Conservation (phyloP, 2,113 vertebrate species). For the Cyanoramphus novaezelandiae region DNA sequence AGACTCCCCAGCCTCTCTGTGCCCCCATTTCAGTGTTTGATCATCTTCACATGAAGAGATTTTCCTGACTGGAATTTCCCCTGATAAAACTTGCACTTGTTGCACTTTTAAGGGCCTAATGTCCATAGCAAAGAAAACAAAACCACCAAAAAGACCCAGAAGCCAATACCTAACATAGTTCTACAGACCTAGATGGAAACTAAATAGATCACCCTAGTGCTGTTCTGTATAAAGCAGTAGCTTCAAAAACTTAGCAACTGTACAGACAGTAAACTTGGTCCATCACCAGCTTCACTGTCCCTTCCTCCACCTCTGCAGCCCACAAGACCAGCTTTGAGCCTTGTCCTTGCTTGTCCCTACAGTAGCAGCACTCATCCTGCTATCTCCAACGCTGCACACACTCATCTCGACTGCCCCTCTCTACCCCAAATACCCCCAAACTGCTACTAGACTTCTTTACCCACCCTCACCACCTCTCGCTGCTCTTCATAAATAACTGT, state of each 20-base stretch:
- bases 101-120: not conserved
- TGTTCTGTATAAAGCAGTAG: not conserved
- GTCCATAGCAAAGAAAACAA: not conserved
- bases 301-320: not conserved
- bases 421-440: not conserved
- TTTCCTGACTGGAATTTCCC: not conserved
- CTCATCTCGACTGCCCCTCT: accelerated
- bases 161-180: not conserved
- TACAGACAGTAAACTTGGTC: not conserved
- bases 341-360: not conserved
- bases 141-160: not conserved
- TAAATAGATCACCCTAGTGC: not conserved
- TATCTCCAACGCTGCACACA: not conserved
- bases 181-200: not conserved
- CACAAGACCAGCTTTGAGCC: not conserved
- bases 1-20: not conserved
- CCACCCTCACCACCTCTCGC: too few species aligned
- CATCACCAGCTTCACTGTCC: not conserved
- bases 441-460: accelerated
- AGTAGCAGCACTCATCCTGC: not conserved
- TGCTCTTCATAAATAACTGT: accelerated
- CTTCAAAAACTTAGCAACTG: not conserved
- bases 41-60: accelerated
- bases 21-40: accelerated
- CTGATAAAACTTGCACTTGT: not conserved